Evolutionary conservation across 2,797 vertebrate species (phyloP), one percentile per base, ranked within the genome.

Genomic region (Argyrosomus regius): DNA sequence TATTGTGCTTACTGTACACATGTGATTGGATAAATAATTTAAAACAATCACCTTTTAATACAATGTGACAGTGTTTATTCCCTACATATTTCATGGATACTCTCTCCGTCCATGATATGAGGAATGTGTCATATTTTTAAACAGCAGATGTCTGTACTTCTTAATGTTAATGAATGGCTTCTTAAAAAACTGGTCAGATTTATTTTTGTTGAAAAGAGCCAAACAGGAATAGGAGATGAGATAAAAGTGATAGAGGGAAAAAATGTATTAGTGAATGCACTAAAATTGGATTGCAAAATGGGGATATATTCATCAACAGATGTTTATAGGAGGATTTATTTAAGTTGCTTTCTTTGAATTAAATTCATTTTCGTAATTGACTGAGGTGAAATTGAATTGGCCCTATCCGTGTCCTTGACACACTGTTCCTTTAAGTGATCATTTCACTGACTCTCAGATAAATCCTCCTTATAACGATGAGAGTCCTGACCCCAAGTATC

Each of bases 401-500:
- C 64, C 75, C 69, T 67, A 72, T 72, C 84, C 9, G 52, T 79
- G 90, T 88, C 92, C 91, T 88, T 91, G 87, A 90, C 85, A 88
- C 61, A 67, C 57, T 65, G 72, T 85, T 87, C 78, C 86, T 87
- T 87, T 92, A 87, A 91, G 89, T 89, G 80, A 91, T 93, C 77
- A 85, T 91, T 92, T 91, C 66, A 64, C 80, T 53, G 70, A 88
- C 72, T 83, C 82, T 80, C 75, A 80, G 87, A 89, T 92, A 89
- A 94, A 89, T 86, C 82, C 80, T 80, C 75, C 90, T 90, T 89
- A 90, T 89, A 91, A 81, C 85, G 86, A 94, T 92, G 88, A 66
- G 82, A 93, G 81, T 89, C 84, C 88, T 91, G 92, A 93, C 90
- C 90, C 84, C 54, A 82, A 83, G 76, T 78, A 84, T 91, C 70